Percentiles rank a stretch among this genome's conserved stretches.
phyloP scores from a whole-genome alignment of 2,888 invertebrate species.

The Villa cingulata region DNA sequence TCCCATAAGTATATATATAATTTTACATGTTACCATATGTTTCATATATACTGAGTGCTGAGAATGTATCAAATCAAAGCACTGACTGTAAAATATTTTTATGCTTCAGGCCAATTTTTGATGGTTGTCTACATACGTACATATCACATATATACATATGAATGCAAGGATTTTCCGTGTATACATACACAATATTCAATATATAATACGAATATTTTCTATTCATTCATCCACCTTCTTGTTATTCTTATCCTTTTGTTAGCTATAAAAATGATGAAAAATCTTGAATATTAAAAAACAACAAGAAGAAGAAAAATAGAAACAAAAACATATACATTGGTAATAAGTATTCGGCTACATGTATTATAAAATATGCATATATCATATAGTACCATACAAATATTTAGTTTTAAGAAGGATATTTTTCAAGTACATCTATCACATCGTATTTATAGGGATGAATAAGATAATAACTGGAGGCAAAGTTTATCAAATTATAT shows the following conservation, averaged over 20 bases:
- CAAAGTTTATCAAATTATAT: slow-evolving; percentile 36
- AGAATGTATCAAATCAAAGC: not conserved
- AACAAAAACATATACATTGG: too few relatives aligned
- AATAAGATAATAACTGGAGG: slow-evolving; percentile 29
- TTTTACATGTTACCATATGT: not conserved
- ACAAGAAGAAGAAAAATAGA: too few relatives aligned
- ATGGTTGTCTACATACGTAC: too few relatives aligned
- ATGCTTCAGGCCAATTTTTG: not conserved
- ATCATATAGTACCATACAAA: too few relatives aligned
- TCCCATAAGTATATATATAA: too few relatives aligned
- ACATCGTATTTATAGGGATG: slow-evolving; percentile 7
- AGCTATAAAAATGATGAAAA: not conserved
- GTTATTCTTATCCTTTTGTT: not conserved
- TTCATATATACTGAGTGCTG: not conserved
- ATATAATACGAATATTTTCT: too few relatives aligned
- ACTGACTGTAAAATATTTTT: not conserved
- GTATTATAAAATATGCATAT: too few relatives aligned
- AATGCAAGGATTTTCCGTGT: not conserved
- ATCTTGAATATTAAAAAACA: not conserved
- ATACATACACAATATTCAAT: too few relatives aligned
- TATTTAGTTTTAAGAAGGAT: not conserved
- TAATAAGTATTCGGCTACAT: too few relatives aligned
- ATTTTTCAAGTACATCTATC: slow-evolving; percentile 7
- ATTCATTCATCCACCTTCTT: too few relatives aligned
- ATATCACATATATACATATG: not conserved